phyloP scores from a whole-genome alignment of 2,113 vertebrate genomes.

The Myrmecobius fasciatus region DNA sequence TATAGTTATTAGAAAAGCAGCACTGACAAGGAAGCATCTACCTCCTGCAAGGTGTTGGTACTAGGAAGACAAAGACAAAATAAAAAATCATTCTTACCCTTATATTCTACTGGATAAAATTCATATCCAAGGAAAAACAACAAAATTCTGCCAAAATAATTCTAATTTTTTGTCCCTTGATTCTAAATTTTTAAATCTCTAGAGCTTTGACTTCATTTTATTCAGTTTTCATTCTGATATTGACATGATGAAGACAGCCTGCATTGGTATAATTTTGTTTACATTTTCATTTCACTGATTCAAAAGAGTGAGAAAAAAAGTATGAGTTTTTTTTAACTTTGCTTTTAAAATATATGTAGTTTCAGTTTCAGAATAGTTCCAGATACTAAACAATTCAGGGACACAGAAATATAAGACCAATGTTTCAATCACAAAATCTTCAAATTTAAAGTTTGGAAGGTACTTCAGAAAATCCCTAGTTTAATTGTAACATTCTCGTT shows the following conservation, averaged over 20 bases:
- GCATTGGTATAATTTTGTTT: not conserved
- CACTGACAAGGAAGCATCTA: not conserved
- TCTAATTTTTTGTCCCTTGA: not conserved
- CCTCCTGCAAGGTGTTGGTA: not conserved
- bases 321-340: not conserved
- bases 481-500: not conserved
- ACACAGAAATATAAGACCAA: not conserved
- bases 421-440: not conserved
- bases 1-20: not conserved
- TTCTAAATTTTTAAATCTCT: not conserved
- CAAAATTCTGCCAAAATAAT: not conserved
- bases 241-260: not conserved
- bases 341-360: not conserved
- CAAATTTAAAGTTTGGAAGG: not conserved
- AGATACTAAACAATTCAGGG: not conserved
- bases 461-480: not conserved
- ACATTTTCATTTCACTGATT: not conserved
- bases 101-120: not conserved
- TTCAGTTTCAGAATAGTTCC: not conserved
- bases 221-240: not conserved
- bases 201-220: not conserved
- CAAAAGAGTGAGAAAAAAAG: not conserved
- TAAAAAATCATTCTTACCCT: not conserved
- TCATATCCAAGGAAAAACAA: not conserved
- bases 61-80: not conserved